phyloP scores from a whole-genome alignment of 2,113 vertebrate genomes.

The Casuarius casuarius region DNA sequence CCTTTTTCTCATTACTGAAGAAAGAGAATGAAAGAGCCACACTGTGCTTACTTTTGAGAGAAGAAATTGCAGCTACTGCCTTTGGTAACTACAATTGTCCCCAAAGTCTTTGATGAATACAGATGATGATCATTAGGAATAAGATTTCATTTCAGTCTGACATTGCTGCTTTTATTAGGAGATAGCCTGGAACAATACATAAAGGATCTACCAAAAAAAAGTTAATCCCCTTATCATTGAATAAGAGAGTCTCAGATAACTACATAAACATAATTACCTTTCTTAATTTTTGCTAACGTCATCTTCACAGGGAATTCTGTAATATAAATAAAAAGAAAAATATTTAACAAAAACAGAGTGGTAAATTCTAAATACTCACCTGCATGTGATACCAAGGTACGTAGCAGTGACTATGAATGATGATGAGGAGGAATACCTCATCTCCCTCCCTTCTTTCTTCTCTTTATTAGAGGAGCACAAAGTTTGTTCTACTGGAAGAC shows the following conservation, averaged over 20 bases:
- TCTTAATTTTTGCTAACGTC: not conserved
- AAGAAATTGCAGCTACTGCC: not conserved
- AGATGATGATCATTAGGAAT: not conserved
- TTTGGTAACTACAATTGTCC: not conserved
- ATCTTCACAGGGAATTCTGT: constrained; percentile 19
- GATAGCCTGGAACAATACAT: not conserved
- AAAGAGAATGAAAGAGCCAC: not conserved
- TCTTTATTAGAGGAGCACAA: not conserved
- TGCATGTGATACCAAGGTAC: not conserved
- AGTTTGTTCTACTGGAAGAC: not conserved
- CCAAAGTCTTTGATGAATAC: not conserved
- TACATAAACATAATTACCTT: constrained; percentile 34
- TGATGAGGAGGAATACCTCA: not conserved
- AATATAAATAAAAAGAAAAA: not conserved
- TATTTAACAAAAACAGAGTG: not conserved
- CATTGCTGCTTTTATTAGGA: not conserved
- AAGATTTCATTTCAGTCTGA: not conserved
- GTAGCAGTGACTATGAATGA: not conserved
- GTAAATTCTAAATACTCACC: not conserved
- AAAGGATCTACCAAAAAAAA: not conserved
- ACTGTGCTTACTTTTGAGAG: not conserved
- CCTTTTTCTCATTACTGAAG: not conserved
- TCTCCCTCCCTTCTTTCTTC: not conserved
- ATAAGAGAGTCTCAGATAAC: not conserved
- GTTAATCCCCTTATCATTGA: not conserved